phyloP scores from a whole-genome alignment of 2,888 invertebrate species.

The Polylopha cassiicola region DNA sequence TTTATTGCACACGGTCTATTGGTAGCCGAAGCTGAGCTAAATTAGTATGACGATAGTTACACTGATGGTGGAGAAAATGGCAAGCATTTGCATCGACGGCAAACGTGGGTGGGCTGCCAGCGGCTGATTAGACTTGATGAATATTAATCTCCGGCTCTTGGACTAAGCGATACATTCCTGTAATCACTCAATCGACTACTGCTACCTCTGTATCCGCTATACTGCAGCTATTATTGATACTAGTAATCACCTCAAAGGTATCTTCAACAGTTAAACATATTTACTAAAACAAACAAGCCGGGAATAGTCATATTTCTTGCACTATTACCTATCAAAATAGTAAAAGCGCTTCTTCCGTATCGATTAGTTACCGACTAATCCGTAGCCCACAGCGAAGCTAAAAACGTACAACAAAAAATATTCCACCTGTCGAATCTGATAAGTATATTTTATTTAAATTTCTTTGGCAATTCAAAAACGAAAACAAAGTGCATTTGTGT shows the following conservation, averaged over 20 bases:
- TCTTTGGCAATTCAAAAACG: constrained; percentile 70
- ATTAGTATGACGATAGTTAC: constrained; percentile 73
- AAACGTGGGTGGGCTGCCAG: constrained; percentile 69
- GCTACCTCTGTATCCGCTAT: constrained; percentile 1
- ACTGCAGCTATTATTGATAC: neutral
- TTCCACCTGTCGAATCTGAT: constrained; percentile 77
- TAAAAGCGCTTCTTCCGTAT: constrained; percentile 55
- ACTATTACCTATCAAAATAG: constrained; percentile 35
- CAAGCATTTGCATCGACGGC: constrained; percentile 45
- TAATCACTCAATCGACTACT: constrained; percentile 14
- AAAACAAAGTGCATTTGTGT: constrained; percentile 71
- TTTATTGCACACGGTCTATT: constrained; percentile 72
- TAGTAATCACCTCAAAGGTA: too few relatives aligned
- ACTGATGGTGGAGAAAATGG: constrained; percentile 69
- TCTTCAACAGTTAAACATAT: too few relatives aligned
- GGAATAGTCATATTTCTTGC: constrained; percentile 16
- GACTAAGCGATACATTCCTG: constrained; percentile 15
- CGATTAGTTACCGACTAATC: constrained; percentile 71
- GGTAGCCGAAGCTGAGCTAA: constrained; percentile 59
- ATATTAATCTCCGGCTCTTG: constrained; percentile 52
- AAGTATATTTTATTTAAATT: constrained; percentile 77
- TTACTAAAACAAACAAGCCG: constrained; percentile 13
- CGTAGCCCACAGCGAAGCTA: constrained; percentile 74
- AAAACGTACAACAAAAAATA: constrained; percentile 56
- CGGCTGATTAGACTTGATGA: constrained; percentile 66